Conservation (phyloP, 2,888 invertebrate genomes). For the Brachylomia viminalis region DNA sequence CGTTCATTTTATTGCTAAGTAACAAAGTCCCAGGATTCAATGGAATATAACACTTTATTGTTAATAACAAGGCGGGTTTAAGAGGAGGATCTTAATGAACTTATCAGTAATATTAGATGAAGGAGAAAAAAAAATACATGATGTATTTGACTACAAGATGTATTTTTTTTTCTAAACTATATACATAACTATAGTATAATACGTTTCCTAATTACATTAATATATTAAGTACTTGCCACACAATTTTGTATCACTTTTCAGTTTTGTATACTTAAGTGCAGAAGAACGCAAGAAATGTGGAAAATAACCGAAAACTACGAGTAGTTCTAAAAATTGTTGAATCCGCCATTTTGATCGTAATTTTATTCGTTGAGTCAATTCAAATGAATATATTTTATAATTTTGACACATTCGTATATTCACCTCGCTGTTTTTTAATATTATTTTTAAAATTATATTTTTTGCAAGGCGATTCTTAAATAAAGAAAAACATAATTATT, state of each 20-base stretch:
- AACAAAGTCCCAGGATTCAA: conserved; percentile 8
- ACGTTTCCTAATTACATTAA: conserved; percentile 1
- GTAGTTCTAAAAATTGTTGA: conserved; percentile 5
- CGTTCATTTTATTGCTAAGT: conserved; percentile 30
- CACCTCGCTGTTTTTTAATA: neutral
- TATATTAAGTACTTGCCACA: neutral
- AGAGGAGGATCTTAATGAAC: neutral
- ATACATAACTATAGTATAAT: neutral
- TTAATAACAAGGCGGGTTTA: neutral
- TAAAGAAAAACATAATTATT: neutral
- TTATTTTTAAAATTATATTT: neutral
- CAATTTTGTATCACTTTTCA: conserved; percentile 3
- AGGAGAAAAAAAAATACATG: neutral
- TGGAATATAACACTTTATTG: neutral
- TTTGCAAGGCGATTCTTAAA: neutral
- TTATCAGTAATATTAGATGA: neutral
- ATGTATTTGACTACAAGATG: no score
- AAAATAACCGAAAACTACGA: conserved; percentile 31
- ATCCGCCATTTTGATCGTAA: conserved; percentile 40
- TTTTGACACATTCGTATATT: neutral
- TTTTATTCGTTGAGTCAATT: conserved; percentile 25
- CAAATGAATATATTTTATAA: conserved; percentile 23
- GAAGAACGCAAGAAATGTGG: conserved; percentile 19
- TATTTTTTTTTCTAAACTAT: no score
- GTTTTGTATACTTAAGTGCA: conserved; percentile 19